Conservation (phyloP, 2,888 invertebrate species). For the Pachydiplax longipennis region DNA sequence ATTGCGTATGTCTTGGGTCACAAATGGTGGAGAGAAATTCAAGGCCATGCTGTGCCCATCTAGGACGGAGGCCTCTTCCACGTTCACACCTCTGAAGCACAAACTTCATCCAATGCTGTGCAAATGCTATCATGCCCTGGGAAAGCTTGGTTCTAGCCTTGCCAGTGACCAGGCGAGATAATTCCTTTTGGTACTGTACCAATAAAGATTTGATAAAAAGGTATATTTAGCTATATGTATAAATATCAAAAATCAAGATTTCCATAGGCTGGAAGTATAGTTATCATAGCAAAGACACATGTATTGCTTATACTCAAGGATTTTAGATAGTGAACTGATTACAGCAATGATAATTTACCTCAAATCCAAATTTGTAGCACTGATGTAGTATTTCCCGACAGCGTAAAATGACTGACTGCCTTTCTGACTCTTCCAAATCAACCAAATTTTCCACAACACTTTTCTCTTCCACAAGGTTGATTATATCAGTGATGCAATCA, state of each 20-base stretch:
- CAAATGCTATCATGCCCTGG: conserved; percentile 71
- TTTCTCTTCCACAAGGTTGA: conserved; percentile 67
- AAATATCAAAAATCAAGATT: no score
- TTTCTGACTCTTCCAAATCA: conserved; percentile 67
- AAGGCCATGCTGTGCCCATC: conserved; percentile 89
- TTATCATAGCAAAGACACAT: no score
- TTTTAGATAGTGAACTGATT: no score
- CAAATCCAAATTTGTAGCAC: conserved; percentile 89
- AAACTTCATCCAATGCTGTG: conserved; percentile 89
- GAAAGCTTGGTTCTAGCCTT: conserved; percentile 63
- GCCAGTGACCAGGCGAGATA: conserved; percentile 69
- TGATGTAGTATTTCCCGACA: conserved; percentile 82
- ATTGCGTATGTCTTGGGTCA: conserved; percentile 81
- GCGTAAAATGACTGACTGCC: conserved; percentile 67
- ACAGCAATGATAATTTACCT: conserved; percentile 62
- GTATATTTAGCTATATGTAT: neutral
- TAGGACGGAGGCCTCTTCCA: conserved; percentile 79
- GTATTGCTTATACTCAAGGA: no score
- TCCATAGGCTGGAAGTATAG: no score
- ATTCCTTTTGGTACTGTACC: conserved; percentile 72
- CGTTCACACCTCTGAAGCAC: conserved; percentile 84
- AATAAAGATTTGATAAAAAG: neutral
- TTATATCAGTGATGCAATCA: conserved; percentile 65
- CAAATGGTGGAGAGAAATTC: conserved; percentile 87
- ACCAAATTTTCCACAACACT: conserved; percentile 62